Base-by-base conservation (phyloP, 2,113 vertebrate species). In the Neofelis nebulosa region DNA sequence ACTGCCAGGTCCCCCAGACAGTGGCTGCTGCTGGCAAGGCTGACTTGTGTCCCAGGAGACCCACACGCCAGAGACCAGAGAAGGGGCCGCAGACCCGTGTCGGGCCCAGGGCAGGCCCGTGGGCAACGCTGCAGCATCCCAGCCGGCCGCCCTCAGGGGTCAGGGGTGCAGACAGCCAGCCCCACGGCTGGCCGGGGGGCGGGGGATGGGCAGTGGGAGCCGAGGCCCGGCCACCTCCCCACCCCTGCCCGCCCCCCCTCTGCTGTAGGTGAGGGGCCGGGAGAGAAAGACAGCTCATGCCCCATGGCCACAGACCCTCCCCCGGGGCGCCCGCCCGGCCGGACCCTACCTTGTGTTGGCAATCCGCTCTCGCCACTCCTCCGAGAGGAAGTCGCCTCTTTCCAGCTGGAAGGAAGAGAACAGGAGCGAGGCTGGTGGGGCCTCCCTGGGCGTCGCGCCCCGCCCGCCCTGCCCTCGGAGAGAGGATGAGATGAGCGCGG, bases 291-390 rank as follows among this genome's bases (percentile, higher is more conserved):
- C 6, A 21, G 55, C 5, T 16, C 19, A 9, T 2, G 4, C n/a
- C 68, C 68, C 69, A 1, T 1, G 13, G 25, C 73, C 48, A 6
- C 1, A 3, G 48, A 33, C 31, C 33, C 73, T 36, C 38, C 41
- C 63, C 6, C 0, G 14, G 41, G 15, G 57, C 41, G 4, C 76
- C 16, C 29, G 29, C 63, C 61, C 23, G 10, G 74, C 79, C 31
- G 3, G 16, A 33, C 87, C 36, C 7, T 99, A 99, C 99, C 99
- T 99, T 98, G 99, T 99, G 99, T 99, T 99, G 95, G 99, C 99
- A 71, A 99, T 99, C 93, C 99, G 99, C 86, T 99, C 99, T 94
- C 99, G 99, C 99, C 99, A 99, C 98, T 99, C 99, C 97, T 99
- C 99, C 18, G 99, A 99, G 94, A 99, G 99, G 98, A 99, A 99